Base-by-base conservation (phyloP, 1,140 invertebrate species). In the Caerostris extrusa region DNA sequence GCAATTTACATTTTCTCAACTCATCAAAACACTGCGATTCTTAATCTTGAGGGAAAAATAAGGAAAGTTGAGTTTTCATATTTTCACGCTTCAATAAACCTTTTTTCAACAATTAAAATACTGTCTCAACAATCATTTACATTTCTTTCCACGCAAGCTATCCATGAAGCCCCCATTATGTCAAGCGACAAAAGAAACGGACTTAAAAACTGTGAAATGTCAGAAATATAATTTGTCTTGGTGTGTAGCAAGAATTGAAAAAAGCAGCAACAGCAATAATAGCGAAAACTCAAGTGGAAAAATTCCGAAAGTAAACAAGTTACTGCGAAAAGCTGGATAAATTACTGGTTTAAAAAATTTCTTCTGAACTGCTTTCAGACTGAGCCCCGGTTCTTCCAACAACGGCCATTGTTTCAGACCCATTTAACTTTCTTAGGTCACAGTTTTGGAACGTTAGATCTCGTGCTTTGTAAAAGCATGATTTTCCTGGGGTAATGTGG, bases 331-430 rank as follows among this genome's bases (percentile, higher is more conserved):
- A 85, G 56, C 57, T 34, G 56, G 83, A 85, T 85, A 58, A 85
- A 85, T 85, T 85, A 85, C 83, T 85, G 57, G 83, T 85, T 85
- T 60, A 85, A 85, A 85, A 85, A 85, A 85, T 85, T 85, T 57
- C 55, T n/a, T 19, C 83, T 3, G 56, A 85, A 85, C 58, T 85
- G 57, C 83, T 85, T 85, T 85, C 58, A 57, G 71, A 5, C 71
- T 77, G 71, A 77, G 53, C n/a, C n/a, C 53, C 71, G 14, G 34
- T 77, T 77, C 71, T 34, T 50, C 34, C 34, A 77, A 12, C 34
- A 8, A 77, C 5, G 50, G 71, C 50, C 34, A 77, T 77, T 77
- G 71, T 77, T 77, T 77, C 71, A 50, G 34, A 77, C 50, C 71
- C 4, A 77, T 77, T 77, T 77, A 77, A 77, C 71, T 77, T 77